Conservation (phyloP, 2,113 vertebrate genomes). For the Piprites chloris region DNA sequence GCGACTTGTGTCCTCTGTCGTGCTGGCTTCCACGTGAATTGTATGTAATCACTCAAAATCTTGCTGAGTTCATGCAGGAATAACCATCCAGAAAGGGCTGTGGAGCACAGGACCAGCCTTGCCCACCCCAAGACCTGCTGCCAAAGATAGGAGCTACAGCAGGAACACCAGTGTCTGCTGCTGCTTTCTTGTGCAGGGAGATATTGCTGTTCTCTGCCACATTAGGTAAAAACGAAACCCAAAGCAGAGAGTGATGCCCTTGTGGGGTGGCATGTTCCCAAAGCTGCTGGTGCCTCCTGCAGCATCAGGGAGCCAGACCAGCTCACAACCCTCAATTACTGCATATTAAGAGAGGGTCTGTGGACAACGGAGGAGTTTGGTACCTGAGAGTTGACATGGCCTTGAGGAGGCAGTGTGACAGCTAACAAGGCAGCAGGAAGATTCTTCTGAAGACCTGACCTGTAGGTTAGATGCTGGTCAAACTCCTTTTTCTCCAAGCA, state of each 20-base stretch:
- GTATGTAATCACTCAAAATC: accelerated
- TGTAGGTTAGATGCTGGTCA: not conserved
- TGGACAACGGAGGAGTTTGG: not conserved
- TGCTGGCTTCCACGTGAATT: not conserved
- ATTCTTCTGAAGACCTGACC: not conserved
- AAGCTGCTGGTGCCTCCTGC: not conserved
- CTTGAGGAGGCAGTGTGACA: not conserved
- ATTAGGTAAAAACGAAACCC: not conserved
- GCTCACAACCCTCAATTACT: not conserved
- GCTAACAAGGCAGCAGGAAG: not conserved
- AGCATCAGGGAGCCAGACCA: not conserved
- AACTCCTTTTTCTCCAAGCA: not conserved
- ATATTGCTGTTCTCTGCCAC: not conserved
- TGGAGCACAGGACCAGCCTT: not conserved
- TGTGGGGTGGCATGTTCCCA: not conserved
- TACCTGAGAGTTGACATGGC: accelerated
- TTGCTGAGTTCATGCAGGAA: accelerated
- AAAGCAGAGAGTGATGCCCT: accelerated
- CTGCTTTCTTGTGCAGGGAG: not conserved
- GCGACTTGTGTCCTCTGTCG: accelerated
- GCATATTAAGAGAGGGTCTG: accelerated
- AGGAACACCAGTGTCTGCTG: not conserved
- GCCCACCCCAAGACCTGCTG: accelerated
- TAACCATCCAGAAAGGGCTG: not conserved
- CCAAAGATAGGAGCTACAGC: not conserved